phyloP scores from a whole-genome alignment of 2,113 vertebrate species.

The Toxotes chatareus region DNA sequence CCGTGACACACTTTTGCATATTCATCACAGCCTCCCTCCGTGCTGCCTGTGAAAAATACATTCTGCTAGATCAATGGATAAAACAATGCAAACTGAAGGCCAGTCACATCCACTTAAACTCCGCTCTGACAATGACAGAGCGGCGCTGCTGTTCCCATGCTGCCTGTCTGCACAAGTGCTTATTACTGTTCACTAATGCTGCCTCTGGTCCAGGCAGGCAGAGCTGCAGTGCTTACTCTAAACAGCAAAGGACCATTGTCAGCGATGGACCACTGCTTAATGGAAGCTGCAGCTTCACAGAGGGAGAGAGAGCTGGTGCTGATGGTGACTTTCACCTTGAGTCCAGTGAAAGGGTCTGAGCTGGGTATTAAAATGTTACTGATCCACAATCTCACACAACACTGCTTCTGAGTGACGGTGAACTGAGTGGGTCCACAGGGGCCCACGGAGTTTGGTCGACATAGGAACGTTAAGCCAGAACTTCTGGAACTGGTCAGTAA shows the following conservation, averaged over 20 bases:
- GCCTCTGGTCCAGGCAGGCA: conserved; percentile 15
- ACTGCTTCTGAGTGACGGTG: too few species aligned
- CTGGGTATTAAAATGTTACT: neutral
- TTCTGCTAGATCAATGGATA: conserved; percentile 6
- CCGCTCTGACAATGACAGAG: conserved; percentile 42
- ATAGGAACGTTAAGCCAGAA: too few species aligned
- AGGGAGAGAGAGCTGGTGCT: neutral
- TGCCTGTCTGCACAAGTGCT: conserved; percentile 13
- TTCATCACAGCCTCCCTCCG: neutral
- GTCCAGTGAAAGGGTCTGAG: neutral
- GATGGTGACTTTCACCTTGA: neutral
- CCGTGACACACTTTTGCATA: neutral
- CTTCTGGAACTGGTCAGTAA: too few species aligned
- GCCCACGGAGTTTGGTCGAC: too few species aligned
- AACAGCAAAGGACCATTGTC: neutral
- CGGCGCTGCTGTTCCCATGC: conserved; percentile 20
- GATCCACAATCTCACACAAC: neutral
- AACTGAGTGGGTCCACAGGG: too few species aligned
- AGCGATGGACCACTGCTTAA: neutral
- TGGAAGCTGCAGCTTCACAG: neutral
- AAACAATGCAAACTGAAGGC: conserved; percentile 21
- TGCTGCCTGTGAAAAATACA: conserved; percentile 4
- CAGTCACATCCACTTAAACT: conserved; percentile 30
- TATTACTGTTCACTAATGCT: conserved; percentile 24
- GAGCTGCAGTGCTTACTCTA: neutral